phyloP scores from a whole-genome alignment of 2,888 invertebrate genomes.

The Mythimna loreyi region DNA sequence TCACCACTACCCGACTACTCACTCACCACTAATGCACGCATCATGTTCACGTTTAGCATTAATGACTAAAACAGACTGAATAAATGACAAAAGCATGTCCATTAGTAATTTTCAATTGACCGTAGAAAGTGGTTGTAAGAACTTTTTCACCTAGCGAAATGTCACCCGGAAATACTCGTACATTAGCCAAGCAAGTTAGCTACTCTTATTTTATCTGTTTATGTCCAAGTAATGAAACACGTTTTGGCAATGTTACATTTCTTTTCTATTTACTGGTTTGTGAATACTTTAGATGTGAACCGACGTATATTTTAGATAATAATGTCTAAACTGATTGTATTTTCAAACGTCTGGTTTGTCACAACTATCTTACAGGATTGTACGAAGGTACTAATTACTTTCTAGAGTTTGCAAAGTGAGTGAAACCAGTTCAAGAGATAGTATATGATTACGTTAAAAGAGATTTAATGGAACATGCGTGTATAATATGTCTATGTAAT shows the following conservation, averaged over 20 bases:
- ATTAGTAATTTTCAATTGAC: constrained; percentile 61
- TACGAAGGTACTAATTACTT: constrained; percentile 46
- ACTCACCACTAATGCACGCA: constrained; percentile 69
- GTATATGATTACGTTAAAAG: constrained; percentile 38
- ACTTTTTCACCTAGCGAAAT: constrained; percentile 59
- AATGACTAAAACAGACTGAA: constrained; percentile 63
- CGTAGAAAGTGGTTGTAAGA: constrained; percentile 64
- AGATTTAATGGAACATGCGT: constrained; percentile 17
- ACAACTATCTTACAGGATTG: constrained; percentile 18
- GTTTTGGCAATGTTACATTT: constrained; percentile 33
- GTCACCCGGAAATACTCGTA: constrained; percentile 58
- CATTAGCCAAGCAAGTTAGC: constrained; percentile 37
- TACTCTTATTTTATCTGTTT: constrained; percentile 43
- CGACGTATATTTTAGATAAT: not conserved
- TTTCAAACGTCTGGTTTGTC: constrained; percentile 16
- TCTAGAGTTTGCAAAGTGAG: constrained; percentile 36
- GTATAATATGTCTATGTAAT: constrained; percentile 10
- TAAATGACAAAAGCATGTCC: constrained; percentile 73
- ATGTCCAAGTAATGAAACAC: constrained; percentile 23
- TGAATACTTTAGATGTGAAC: not conserved
- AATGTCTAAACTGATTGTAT: not conserved
- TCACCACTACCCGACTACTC: constrained; percentile 28
- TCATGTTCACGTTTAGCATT: constrained; percentile 68
- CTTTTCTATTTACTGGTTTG: constrained; percentile 25
- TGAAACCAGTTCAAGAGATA: constrained; percentile 40